These are phyloP conservation scores for Euzophera pinguis DNA, from an alignment of 2,888 invertebrate species.

Conservation along the genomic window DNA sequence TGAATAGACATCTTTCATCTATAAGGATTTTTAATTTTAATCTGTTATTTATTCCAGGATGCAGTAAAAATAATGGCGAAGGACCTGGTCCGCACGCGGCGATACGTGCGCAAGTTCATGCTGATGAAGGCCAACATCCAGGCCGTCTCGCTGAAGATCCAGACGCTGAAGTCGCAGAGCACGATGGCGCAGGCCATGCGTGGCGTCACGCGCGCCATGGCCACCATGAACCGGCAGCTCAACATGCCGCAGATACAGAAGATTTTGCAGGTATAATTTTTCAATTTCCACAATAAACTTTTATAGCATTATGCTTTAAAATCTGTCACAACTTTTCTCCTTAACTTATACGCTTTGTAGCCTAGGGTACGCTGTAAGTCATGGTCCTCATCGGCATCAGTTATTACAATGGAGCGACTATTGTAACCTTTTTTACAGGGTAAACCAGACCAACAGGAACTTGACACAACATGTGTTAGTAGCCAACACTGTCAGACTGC, in stretches of 20 bases:
- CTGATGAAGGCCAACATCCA: conserved; percentile 99
- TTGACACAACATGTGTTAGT: too few relatives aligned
- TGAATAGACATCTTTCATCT: too few relatives aligned
- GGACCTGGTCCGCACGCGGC: conserved; percentile 96
- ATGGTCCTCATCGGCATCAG: too few relatives aligned
- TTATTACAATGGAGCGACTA: too few relatives aligned
- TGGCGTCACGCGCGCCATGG: conserved; percentile 99
- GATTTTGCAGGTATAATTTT: conserved; percentile 79
- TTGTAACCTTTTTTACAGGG: too few relatives aligned
- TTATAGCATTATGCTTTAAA: too few relatives aligned
- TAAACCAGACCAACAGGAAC: too few relatives aligned
- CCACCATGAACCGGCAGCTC: conserved; percentile 97
- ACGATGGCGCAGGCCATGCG: conserved; percentile 99
- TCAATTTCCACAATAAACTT: background rate
- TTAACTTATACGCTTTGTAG: too few relatives aligned
- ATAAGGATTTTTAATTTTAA: too few relatives aligned
- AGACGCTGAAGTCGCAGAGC: conserved; percentile 98
- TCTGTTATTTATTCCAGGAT: conserved; percentile 81
- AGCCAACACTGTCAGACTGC: too few relatives aligned
- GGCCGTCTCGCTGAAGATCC: conserved; percentile 97
- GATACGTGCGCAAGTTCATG: conserved; percentile 98
- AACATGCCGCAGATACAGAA: conserved; percentile 99
- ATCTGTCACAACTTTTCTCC: too few relatives aligned
- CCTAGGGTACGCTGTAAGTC: too few relatives aligned
- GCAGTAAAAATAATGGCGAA: conserved; percentile 99